These are phyloP conservation scores for Leiothrix lutea DNA, from an alignment of 2,113 vertebrate species.

Conservation along the genomic window DNA sequence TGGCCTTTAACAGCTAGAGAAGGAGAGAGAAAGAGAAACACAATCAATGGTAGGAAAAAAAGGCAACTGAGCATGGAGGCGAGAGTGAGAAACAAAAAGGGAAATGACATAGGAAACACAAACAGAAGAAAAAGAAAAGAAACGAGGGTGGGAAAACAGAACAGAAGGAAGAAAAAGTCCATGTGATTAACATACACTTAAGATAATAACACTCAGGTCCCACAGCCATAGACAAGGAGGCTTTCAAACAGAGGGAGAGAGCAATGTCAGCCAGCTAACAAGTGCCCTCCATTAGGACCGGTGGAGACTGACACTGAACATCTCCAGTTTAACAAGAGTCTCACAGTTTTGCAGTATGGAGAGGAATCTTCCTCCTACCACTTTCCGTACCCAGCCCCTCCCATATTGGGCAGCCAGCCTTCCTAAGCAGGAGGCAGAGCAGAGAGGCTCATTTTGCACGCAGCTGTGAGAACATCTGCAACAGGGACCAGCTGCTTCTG, in stretches of 20 bases:
- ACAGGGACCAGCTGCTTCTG: accelerated
- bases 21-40: slow-evolving; percentile 53
- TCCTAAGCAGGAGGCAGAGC: not conserved
- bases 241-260: not conserved
- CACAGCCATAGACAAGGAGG: not conserved
- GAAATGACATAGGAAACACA: not conserved
- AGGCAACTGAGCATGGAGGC: not conserved
- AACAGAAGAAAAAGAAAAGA: not conserved
- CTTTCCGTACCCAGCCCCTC: not conserved
- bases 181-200: slow-evolving; percentile 26
- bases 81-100: not conserved
- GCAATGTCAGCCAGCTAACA: not conserved
- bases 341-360: not conserved
- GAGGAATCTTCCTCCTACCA: not conserved
- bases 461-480: not conserved
- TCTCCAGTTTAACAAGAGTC: not conserved
- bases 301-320: not conserved
- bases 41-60: not conserved
- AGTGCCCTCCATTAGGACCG: not conserved
- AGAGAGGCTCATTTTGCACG: not conserved
- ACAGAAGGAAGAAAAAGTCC: not conserved
- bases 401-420: accelerated
- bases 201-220: not conserved
- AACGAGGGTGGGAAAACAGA: not conserved
- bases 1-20: slow-evolving; percentile 75